Evolutionary conservation across 2,797 vertebrate species (phyloP).

Genomic region (Parauchenoglanis ngamensis): DNA sequence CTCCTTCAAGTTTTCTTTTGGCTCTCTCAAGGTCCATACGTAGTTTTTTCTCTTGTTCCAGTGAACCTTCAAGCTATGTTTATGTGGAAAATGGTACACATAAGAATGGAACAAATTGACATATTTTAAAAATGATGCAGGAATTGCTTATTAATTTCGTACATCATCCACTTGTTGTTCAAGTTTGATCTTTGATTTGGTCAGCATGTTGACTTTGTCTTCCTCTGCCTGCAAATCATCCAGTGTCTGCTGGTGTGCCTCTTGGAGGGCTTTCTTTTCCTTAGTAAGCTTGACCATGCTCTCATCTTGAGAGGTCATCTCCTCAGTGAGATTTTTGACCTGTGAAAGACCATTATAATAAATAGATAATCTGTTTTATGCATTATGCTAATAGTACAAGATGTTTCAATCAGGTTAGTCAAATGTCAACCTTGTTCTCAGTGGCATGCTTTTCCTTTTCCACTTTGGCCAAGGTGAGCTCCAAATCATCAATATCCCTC

Average conservation of each 20-base stretch:
- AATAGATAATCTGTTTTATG: not conserved
- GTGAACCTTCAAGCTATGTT: conserved; percentile 78
- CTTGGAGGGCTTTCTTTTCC: conserved; percentile 70
- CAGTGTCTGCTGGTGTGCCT: conserved; percentile 74
- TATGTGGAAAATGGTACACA: not conserved
- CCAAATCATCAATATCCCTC: conserved; percentile 72
- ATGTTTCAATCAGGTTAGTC: not conserved
- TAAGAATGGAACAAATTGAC: not conserved
- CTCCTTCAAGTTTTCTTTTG: conserved; percentile 84
- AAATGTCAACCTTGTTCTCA: conserved; percentile 68
- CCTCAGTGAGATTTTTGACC: conserved; percentile 84
- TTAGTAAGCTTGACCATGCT: conserved; percentile 77
- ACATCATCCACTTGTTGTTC: conserved; percentile 87
- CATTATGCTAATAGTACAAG: not conserved
- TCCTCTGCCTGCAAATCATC: conserved; percentile 83
- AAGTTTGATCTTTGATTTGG: conserved; percentile 81
- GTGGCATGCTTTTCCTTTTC: conserved; percentile 75
- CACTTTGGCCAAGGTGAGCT: conserved; percentile 72
- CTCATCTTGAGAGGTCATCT: conserved; percentile 81
- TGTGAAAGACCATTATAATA: conserved; percentile 62
- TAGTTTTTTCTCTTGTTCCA: conserved; percentile 85
- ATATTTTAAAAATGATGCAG: not conserved
- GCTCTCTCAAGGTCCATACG: conserved; percentile 81
- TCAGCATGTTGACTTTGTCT: conserved; percentile 83
- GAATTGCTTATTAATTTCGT: conserved; percentile 54